Evolutionary conservation across 2,113 vertebrate species (phyloP).

Genomic region (Thalassarche chlororhynchos): DNA sequence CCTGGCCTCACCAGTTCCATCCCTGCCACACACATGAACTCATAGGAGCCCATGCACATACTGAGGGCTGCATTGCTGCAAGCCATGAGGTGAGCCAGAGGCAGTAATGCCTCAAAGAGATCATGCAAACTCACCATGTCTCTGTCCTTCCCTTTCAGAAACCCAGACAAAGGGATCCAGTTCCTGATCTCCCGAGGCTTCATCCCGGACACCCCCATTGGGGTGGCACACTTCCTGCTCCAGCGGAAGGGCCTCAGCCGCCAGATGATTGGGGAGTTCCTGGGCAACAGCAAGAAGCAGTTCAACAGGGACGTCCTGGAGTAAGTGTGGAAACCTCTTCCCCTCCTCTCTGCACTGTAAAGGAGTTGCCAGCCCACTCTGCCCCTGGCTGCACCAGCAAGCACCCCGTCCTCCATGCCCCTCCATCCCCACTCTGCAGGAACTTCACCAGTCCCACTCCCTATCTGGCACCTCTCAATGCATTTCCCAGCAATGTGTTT

Average conservation of each 20-base stretch:
- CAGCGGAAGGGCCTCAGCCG: conserved; percentile 97
- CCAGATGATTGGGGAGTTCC: conserved; percentile 98
- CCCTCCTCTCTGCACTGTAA: neutral
- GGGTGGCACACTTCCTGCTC: conserved; percentile 95
- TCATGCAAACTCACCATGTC: neutral
- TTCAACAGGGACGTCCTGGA: conserved; percentile 97
- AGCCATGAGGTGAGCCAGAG: neutral
- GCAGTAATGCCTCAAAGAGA: neutral
- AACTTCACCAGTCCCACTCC: neutral
- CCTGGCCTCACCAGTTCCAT: neutral
- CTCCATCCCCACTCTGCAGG: neutral
- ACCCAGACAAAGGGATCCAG: conserved; percentile 96
- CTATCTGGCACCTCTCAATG: neutral
- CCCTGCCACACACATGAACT: neutral
- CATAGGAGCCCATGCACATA: neutral
- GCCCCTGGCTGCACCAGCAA: neutral
- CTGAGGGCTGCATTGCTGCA: neutral
- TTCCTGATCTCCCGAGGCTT: conserved; percentile 97
- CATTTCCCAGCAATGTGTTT: neutral
- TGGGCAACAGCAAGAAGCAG: conserved; percentile 98
- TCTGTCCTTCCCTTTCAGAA: conserved; percentile 77
- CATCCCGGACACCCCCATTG: conserved; percentile 96
- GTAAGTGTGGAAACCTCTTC: conserved; percentile 80
- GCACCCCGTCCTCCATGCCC: neutral
- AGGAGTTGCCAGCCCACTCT: neutral